phyloP scores from a whole-genome alignment of 1,140 invertebrate species.

The Eufriesea mexicana region DNA sequence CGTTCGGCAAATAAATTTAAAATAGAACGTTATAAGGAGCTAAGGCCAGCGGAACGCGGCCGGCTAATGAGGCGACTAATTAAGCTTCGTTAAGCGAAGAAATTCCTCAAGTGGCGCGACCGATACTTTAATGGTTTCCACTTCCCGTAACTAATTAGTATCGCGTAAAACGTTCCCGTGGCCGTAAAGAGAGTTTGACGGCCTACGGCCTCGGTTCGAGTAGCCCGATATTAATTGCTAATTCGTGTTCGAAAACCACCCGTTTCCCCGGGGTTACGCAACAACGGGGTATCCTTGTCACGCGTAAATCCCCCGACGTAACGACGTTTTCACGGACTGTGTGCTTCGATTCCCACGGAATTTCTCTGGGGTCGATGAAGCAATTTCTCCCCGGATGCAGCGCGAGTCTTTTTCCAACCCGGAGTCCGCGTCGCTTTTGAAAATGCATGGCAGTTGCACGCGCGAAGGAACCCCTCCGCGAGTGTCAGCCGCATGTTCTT shows the following conservation, averaged over 20 bases:
- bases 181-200: conserved; percentile 17
- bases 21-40: conserved; percentile 37
- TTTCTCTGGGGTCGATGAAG: background rate
- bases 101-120: conserved; percentile 49
- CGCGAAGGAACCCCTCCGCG: background rate
- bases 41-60: conserved; percentile 26
- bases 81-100: conserved; percentile 60
- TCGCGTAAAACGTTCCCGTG: conserved; percentile 43
- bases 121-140: conserved; percentile 49
- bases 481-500: conserved; percentile 48
- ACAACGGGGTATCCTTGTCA: too few species aligned
- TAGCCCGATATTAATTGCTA: conserved; percentile 6
- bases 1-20: conserved; percentile 47
- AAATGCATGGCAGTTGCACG: conserved; percentile 10
- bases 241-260: background rate
- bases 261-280: background rate
- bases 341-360: too few species aligned
- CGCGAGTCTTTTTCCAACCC: too few species aligned
- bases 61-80: conserved; percentile 63
- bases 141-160: conserved; percentile 60
- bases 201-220: background rate
- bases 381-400: background rate
- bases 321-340: too few species aligned
- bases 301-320: too few species aligned
- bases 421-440: background rate